Evolutionary conservation across 2,888 invertebrate species (phyloP), one percentile per base, ranked within the genome.

Genomic region (Apantesis nais): DNA sequence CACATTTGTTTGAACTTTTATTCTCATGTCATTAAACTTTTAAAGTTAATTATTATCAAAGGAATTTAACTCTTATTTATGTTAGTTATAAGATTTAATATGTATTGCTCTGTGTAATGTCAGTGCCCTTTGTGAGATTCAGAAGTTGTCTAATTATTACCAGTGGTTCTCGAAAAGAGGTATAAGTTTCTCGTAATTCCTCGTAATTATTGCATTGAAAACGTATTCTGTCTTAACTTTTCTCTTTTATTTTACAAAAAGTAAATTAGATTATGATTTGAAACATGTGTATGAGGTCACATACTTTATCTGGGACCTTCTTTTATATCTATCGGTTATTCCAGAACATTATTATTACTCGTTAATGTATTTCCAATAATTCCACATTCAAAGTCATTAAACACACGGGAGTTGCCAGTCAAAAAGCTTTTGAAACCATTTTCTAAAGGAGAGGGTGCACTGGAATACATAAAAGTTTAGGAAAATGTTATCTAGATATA

Each of bases 11-110:
- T 14, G 14, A 25, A 11, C 16, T n/a, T 14, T 16, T 25, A 29
- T 58, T 55, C 16, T 60, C 75, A 77, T 74, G 75, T 73, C 67
- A 71, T 73, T 78, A 83, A 83, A 83, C 74, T 81, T 80, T 83
- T 55, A 69, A 78, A 72, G 66, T 69, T 71, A 41, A 12, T 58
- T 11, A 22, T 0, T 3, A 1, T 3, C 29, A 64, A 1, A 7
- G 22, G 2, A 78, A 67, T 70, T 67, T 68, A 1, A 25, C 9
- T 25, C 22, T 66, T 72, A 22, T n/a, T n/a, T 14, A 0, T 0
- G 0, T 3, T n/a, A 0, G 0, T 0, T 0, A 2, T 65, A 74
- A 14, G n/a, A 52, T 72, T 69, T 1, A 37, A 66, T 68, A 2
- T 81, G 8, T n/a, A 0, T 60, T 65, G n/a, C 16, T 22, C 0